Conservation (phyloP, 2,888 invertebrate genomes). For the Neocrepidodera transversa region DNA sequence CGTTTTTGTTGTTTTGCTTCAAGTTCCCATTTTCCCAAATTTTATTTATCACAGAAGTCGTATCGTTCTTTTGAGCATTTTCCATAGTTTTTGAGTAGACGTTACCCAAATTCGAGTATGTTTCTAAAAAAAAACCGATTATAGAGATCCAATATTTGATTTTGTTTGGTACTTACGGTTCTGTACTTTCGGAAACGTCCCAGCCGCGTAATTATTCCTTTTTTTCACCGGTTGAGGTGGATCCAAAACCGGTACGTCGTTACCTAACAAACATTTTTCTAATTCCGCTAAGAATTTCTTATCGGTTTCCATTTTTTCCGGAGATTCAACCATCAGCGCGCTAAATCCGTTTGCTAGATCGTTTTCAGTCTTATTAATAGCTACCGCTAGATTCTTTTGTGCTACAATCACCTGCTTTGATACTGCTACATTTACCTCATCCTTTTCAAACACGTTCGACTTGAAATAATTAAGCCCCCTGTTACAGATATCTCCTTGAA, state of each 20-base stretch:
- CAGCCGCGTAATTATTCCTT: conserved; percentile 30
- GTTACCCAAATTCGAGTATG: conserved; percentile 42
- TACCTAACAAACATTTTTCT: conserved; percentile 65
- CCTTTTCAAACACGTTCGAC: conserved; percentile 27
- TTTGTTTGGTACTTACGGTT: conserved; percentile 52
- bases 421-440: conserved; percentile 36
- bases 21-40: conserved; percentile 59
- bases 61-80: conserved; percentile 47
- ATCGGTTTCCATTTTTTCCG: conserved; percentile 41
- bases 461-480: conserved; percentile 46
- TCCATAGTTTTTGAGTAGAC: conserved; percentile 42
- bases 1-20: conserved; percentile 44
- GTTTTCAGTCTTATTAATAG: conserved; percentile 25
- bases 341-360: conserved; percentile 37
- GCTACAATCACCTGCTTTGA: conserved; percentile 43
- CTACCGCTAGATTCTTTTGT: conserved; percentile 40
- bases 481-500: conserved; percentile 47
- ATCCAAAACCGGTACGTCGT: conserved; percentile 59
- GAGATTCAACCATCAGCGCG: conserved; percentile 40
- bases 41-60: conserved; percentile 60
- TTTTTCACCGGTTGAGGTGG: conserved; percentile 56
- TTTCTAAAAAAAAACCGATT: conserved; percentile 26
- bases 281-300: conserved; percentile 70
- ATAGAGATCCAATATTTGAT: not conserved
- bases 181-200: conserved; percentile 55